phyloP scores from a whole-genome alignment of 1,140 invertebrate genomes.

The Nomia melanderi region DNA sequence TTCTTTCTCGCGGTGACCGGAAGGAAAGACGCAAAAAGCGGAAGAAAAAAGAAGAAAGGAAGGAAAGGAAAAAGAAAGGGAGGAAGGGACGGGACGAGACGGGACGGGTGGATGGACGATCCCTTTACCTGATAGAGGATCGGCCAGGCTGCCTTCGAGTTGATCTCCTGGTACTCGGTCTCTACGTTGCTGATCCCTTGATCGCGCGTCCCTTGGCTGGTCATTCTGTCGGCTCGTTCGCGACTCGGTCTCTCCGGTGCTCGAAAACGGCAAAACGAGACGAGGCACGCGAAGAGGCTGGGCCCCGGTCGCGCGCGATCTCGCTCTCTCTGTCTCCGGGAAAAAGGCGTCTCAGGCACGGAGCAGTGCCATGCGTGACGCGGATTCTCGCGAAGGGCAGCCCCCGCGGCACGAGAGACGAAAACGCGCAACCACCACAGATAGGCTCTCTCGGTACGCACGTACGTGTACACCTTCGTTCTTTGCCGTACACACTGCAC shows the following conservation, averaged over 20 bases:
- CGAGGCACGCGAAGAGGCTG: slow-evolving; percentile 49
- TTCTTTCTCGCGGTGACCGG: slow-evolving; percentile 29
- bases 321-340: slow-evolving; percentile 38
- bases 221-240: slow-evolving; percentile 61
- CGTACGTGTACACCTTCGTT: slow-evolving; percentile 37
- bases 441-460: neutral
- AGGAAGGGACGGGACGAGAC: neutral
- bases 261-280: slow-evolving; percentile 40
- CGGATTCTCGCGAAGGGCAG: slow-evolving; percentile 34
- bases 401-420: slow-evolving; percentile 29
- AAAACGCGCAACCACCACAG: slow-evolving; percentile 22
- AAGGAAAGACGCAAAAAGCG: slow-evolving; percentile 34
- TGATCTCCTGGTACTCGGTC: slow-evolving; percentile 86
- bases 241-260: slow-evolving; percentile 26
- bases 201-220: slow-evolving; percentile 52
- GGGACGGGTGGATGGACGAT: neutral
- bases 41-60: slow-evolving; percentile 22
- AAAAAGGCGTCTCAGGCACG: slow-evolving; percentile 45
- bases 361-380: slow-evolving; percentile 52
- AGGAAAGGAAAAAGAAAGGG: too few species aligned
- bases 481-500: slow-evolving; percentile 32
- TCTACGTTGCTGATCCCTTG: slow-evolving; percentile 83
- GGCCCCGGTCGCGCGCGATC: slow-evolving; percentile 48
- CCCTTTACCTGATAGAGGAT: slow-evolving; percentile 84
- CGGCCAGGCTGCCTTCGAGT: slow-evolving; percentile 84